Percentiles rank a stretch among this genome's conserved stretches.
phyloP scores from a whole-genome alignment of 2,113 vertebrate genomes.

The Gymnobelideus leadbeateri region DNA sequence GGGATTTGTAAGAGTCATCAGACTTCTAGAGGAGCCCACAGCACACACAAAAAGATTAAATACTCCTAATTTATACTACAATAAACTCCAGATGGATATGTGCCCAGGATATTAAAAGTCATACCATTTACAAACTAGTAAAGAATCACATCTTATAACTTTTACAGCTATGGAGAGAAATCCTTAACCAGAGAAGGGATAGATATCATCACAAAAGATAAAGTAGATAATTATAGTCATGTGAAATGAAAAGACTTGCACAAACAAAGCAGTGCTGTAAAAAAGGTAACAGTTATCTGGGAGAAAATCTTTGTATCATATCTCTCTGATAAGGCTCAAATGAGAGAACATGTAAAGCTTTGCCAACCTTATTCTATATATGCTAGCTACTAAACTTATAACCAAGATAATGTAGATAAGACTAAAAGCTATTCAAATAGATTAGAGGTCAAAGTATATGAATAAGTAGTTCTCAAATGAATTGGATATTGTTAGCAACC shows the following conservation, averaged over 20 bases:
- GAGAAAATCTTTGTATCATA: neutral
- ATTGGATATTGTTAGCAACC: neutral
- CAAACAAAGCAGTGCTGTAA: neutral
- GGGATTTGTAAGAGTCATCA: neutral
- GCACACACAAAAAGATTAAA: neutral
- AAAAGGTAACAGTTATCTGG: neutral
- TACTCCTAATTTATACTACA: neutral
- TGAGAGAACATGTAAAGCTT: neutral
- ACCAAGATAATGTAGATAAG: neutral
- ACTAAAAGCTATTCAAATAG: neutral
- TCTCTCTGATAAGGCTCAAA: neutral
- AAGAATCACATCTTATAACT: neutral
- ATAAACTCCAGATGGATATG: neutral
- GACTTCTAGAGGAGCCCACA: neutral
- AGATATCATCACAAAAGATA: neutral
- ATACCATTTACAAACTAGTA: neutral
- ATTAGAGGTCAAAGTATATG: neutral
- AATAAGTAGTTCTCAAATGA: neutral
- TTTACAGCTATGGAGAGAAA: neutral
- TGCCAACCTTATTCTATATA: neutral
- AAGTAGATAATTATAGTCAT: neutral
- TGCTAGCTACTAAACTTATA: neutral
- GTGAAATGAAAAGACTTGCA: neutral
- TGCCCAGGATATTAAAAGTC: neutral
- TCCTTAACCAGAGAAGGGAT: neutral